These are phyloP conservation scores for Macroglossus sobrinus DNA, from an alignment of 2,113 vertebrate genomes.

Conservation along the genomic window DNA sequence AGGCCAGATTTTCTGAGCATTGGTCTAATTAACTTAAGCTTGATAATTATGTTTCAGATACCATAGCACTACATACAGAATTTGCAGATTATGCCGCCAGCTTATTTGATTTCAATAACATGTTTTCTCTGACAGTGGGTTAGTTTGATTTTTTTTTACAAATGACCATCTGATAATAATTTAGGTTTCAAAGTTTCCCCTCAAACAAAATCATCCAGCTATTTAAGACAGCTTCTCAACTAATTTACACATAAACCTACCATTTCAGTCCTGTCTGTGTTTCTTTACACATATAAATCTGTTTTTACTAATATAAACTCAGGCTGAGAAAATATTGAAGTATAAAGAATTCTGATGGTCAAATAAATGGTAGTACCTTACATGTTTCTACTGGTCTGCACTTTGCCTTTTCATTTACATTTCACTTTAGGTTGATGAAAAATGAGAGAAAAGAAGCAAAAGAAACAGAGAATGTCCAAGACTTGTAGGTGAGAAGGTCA, in stretches of 20 bases:
- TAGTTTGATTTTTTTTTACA: constrained; percentile 45
- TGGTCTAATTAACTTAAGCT: constrained; percentile 89
- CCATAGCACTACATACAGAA: constrained; percentile 73
- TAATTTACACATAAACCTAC: constrained; percentile 30
- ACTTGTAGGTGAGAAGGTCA: not conserved
- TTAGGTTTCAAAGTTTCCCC: constrained; percentile 18
- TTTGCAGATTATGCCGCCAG: constrained; percentile 70
- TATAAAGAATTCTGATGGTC: not conserved
- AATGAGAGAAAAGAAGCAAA: not conserved
- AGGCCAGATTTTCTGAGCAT: constrained; percentile 87
- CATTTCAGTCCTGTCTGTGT: not conserved
- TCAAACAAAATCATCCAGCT: constrained; percentile 58
- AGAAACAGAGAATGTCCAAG: not conserved
- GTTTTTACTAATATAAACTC: not conserved
- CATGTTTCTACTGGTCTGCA: not conserved
- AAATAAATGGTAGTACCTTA: not conserved
- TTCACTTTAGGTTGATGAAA: not conserved
- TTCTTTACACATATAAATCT: constrained; percentile 32
- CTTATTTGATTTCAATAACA: constrained; percentile 74
- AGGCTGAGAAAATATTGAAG: not conserved
- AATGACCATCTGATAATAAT: constrained; percentile 46
- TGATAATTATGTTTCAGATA: constrained; percentile 84
- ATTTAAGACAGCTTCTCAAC: constrained; percentile 58
- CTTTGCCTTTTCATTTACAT: not conserved
- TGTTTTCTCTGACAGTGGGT: constrained; percentile 63